Conservation (phyloP, 2,113 vertebrate species). For the Helogale parvula region DNA sequence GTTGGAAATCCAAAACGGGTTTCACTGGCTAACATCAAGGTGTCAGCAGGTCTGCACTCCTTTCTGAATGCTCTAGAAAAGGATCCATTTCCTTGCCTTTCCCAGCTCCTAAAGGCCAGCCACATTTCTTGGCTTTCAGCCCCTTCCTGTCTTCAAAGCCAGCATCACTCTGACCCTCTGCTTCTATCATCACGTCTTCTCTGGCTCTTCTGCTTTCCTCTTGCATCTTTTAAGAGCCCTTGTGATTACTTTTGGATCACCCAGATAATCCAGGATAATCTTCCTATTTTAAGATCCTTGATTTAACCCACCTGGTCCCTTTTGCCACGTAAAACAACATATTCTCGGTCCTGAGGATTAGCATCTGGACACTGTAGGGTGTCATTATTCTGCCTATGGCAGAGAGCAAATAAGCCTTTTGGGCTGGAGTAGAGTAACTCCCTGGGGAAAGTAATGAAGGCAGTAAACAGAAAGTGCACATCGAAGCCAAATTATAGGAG, state of each 20-base stretch:
- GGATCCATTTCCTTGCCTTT: neutral
- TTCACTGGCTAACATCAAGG: neutral
- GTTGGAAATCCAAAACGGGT: neutral
- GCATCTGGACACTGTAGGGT: neutral
- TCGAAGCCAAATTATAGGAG: neutral
- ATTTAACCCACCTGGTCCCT: neutral
- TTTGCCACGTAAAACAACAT: neutral
- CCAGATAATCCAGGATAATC: neutral
- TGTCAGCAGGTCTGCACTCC: neutral
- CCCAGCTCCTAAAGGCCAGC: neutral
- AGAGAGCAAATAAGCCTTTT: neutral
- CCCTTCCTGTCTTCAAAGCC: neutral
- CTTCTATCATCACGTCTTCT: neutral
- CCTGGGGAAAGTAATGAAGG: neutral
- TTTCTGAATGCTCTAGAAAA: neutral
- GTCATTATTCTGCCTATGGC: neutral
- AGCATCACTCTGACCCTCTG: neutral
- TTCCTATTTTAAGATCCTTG: neutral
- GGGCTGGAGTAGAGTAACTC: neutral
- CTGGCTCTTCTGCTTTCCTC: neutral
- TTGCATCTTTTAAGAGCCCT: neutral
- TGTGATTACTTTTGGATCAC: neutral
- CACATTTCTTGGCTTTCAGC: neutral
- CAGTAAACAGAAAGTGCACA: neutral
- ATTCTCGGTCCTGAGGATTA: neutral